Conservation (phyloP, 2,797 vertebrate genomes). For the Macroramphosus scolopax region DNA sequence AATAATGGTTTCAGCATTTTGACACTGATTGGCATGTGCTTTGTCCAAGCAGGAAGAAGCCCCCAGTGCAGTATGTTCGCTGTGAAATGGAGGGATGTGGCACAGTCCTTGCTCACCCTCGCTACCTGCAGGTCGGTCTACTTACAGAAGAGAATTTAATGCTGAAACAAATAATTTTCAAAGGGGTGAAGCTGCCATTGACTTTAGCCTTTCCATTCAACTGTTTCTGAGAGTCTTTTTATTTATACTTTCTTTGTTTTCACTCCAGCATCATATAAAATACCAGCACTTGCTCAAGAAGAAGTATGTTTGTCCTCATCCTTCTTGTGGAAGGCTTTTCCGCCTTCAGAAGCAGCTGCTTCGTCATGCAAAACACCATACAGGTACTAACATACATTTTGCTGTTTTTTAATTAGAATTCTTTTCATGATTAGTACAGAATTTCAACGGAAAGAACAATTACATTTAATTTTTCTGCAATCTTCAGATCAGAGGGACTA, state of each 20-base stretch:
- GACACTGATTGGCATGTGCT: conserved; percentile 4
- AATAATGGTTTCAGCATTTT: background rate
- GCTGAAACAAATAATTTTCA: too few species aligned
- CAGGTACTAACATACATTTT: conserved; percentile 80
- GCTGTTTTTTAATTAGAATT: too few species aligned
- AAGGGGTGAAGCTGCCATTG: too few species aligned
- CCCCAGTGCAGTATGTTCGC: conserved; percentile 96
- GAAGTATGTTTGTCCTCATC: conserved; percentile 97
- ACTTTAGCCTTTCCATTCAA: too few species aligned
- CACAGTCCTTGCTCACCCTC: conserved; percentile 94
- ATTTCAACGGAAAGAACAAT: too few species aligned
- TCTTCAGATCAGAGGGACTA: conserved; percentile 94
- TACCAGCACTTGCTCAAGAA: conserved; percentile 99
- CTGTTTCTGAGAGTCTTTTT: background rate
- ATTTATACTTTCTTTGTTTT: conserved; percentile 19
- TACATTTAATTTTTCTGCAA: background rate
- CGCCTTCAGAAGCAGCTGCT: conserved; percentile 96
- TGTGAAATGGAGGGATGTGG: conserved; percentile 99
- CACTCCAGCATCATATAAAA: conserved; percentile 92
- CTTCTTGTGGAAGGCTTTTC: conserved; percentile 94
- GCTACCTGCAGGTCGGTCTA: conserved; percentile 90
- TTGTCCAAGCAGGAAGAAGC: conserved; percentile 87
- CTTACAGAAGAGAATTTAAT: too few species aligned
- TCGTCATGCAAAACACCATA: conserved; percentile 97
- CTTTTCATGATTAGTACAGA: too few species aligned